phyloP scores from a whole-genome alignment of 2,888 invertebrate species.

The Gari tellinella region DNA sequence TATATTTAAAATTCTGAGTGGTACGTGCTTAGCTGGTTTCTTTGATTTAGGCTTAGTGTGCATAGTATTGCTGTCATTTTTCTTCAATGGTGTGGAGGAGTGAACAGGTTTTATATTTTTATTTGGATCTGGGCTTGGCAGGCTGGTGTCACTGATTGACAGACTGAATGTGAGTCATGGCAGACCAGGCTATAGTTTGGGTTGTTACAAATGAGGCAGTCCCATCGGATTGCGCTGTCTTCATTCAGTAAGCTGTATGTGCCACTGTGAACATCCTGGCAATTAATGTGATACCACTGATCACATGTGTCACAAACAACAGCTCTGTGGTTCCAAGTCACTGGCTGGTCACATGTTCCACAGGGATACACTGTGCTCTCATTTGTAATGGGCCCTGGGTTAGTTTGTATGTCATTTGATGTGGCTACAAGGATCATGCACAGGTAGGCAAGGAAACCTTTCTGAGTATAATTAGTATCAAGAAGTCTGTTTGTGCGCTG shows the following conservation, averaged over 20 bases:
- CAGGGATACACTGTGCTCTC: slow-evolving; percentile 25
- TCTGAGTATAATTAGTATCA: too few species aligned
- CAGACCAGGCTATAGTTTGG: too few species aligned
- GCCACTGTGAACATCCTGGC: too few species aligned
- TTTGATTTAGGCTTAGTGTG: too few species aligned
- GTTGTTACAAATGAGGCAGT: too few species aligned
- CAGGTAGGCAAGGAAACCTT: too few species aligned
- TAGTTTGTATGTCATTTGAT: slow-evolving; percentile 7
- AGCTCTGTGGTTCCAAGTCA: slow-evolving; percentile 15
- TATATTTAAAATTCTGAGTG: too few species aligned
- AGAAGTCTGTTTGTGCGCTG: too few species aligned
- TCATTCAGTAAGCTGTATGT: slow-evolving; percentile 11
- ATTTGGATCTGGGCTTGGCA: not conserved
- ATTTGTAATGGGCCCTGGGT: slow-evolving; percentile 17
- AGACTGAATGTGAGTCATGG: not conserved
- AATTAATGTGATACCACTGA: slow-evolving; percentile 10
- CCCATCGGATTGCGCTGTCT: slow-evolving; percentile 6
- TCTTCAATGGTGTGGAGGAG: too few species aligned
- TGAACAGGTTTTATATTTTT: not conserved
- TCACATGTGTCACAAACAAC: slow-evolving; percentile 19
- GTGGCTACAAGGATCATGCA: too few species aligned
- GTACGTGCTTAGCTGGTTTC: too few species aligned
- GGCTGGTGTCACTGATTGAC: not conserved
- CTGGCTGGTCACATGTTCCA: slow-evolving; percentile 17
- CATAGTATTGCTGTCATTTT: too few species aligned